phyloP scores from a whole-genome alignment of 2,113 vertebrate species.

The Natator depressus region DNA sequence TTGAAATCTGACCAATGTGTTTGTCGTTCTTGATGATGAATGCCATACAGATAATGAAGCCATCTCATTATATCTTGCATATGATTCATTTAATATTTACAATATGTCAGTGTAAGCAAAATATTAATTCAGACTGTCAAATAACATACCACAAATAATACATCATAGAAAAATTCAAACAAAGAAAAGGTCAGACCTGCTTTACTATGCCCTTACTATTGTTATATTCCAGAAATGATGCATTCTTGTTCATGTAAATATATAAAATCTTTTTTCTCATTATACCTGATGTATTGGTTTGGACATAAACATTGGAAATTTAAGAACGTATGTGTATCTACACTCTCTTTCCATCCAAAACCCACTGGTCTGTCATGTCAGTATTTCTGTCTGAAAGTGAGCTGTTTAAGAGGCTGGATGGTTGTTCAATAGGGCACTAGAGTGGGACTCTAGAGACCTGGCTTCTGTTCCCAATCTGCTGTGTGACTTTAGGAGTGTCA shows the following conservation, averaged over 20 bases:
- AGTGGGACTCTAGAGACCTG: background rate
- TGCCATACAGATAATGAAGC: slow-evolving; percentile 10
- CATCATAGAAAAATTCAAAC: slow-evolving; percentile 21
- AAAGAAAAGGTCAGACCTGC: background rate
- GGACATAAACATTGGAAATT: background rate
- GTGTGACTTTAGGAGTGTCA: background rate
- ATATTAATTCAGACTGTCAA: slow-evolving; percentile 55
- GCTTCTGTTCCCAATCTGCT: background rate
- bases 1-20: background rate
- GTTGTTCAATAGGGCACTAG: background rate
- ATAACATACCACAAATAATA: background rate
- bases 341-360: background rate
- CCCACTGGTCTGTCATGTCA: background rate
- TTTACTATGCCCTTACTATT: slow-evolving; percentile 3
- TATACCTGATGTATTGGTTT: background rate
- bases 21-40: slow-evolving; percentile 38
- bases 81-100: slow-evolving; percentile 52
- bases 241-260: background rate
- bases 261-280: rapidly evolving
- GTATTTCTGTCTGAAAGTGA: background rate
- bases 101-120: slow-evolving; percentile 41
- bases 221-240: background rate
- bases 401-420: background rate
- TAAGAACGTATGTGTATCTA: background rate
- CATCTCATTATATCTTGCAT: slow-evolving; percentile 33